phyloP scores from a whole-genome alignment of 2,888 invertebrate species.

The Ornithoptera alexandrae region DNA sequence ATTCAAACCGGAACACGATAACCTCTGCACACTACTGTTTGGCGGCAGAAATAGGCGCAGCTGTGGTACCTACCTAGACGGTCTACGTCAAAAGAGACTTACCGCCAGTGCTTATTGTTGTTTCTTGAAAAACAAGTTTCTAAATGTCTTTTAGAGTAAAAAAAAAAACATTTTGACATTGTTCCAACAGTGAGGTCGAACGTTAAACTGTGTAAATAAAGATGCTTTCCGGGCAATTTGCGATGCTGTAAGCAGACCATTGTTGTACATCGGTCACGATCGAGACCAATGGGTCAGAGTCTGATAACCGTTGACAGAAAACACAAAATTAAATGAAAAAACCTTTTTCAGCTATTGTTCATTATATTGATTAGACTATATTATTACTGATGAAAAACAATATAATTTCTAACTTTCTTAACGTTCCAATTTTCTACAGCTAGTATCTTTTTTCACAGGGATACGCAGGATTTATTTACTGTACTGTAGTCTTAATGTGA shows the following conservation, averaged over 20 bases:
- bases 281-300: conserved; percentile 60
- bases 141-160: neutral
- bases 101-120: neutral
- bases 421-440: no score
- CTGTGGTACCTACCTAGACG: no score
- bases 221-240: conserved; percentile 56
- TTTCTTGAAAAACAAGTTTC: neutral
- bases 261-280: conserved; percentile 65
- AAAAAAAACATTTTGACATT: conserved; percentile 45
- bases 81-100: no score
- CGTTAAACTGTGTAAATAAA: conserved; percentile 35
- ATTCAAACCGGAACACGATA: no score
- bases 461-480: no score
- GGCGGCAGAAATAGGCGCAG: no score
- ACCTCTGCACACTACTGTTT: no score
- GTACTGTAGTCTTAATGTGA: neutral
- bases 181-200: conserved; percentile 53
- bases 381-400: neutral
- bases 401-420: no score
- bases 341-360: conserved; percentile 16
- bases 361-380: conserved; percentile 3
- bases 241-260: conserved; percentile 51
- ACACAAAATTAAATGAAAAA: conserved; percentile 28
- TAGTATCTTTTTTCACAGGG: no score
- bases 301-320: conserved; percentile 42